Conservation (phyloP, 2,797 vertebrate genomes). For the Sebastes goodei region DNA sequence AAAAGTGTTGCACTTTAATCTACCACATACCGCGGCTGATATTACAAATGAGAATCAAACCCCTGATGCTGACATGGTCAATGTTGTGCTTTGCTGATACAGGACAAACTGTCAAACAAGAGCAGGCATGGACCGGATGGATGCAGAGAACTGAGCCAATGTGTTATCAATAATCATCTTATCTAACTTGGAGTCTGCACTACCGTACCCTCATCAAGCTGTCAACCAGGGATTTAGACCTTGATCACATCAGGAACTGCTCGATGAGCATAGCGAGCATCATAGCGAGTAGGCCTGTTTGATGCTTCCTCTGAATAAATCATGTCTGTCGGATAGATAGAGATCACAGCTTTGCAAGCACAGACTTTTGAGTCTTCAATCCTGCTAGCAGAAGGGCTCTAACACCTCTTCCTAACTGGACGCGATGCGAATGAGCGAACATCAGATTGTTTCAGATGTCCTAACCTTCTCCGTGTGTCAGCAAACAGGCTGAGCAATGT, state of each 20-base stretch:
- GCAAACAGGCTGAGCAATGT: no score
- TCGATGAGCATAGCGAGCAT: neutral
- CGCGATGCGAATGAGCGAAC: no score
- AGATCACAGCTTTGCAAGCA: neutral
- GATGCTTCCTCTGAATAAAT: constrained; percentile 22
- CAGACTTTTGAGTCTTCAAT: neutral
- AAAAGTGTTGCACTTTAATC: neutral
- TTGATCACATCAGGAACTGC: constrained; percentile 18
- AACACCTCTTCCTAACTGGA: no score
- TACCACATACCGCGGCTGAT: neutral
- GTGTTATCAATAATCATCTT: neutral
- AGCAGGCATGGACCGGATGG: neutral
- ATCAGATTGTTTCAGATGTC: no score
- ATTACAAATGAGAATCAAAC: neutral
- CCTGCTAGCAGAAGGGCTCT: neutral
- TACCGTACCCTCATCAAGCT: neutral
- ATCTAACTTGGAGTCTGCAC: neutral
- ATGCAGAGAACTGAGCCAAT: neutral
- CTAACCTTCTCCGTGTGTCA: no score
- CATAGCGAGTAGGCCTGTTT: neutral
- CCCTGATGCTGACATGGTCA: neutral
- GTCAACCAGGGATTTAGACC: constrained; percentile 7
- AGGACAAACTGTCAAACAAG: neutral
- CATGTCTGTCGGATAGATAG: neutral
- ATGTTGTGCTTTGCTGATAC: neutral